Conservation (phyloP, 2,888 invertebrate genomes). For the Drosophila formosana region DNA sequence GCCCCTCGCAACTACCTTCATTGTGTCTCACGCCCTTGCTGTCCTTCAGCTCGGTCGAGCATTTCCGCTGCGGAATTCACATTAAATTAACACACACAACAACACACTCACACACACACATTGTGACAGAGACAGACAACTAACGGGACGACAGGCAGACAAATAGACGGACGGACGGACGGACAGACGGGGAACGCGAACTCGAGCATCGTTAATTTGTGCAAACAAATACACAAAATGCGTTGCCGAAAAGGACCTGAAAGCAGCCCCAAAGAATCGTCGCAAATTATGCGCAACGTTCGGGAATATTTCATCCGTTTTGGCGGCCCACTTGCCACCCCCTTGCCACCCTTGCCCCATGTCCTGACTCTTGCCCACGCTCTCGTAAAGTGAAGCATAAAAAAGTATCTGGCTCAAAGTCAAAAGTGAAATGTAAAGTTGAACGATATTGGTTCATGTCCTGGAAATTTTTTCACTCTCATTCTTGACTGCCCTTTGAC, state of each 20-base stretch:
- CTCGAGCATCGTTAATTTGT: constrained; percentile 76
- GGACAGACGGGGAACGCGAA: constrained; percentile 31
- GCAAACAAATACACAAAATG: constrained; percentile 65
- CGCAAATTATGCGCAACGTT: constrained; percentile 63
- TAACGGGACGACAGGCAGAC: neutral
- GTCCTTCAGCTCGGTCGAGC: constrained; percentile 51
- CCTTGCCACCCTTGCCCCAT: no score
- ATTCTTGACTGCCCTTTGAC: neutral
- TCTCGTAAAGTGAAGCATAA: constrained; percentile 17
- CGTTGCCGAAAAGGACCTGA: constrained; percentile 25
- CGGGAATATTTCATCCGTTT: constrained; percentile 22
- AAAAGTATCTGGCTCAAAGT: constrained; percentile 43
- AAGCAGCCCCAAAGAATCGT: constrained; percentile 36
- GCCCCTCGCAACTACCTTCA: neutral
- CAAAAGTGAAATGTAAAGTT: constrained; percentile 62
- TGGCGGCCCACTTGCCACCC: neutral
- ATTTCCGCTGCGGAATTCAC: constrained; percentile 77
- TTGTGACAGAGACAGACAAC: constrained; percentile 9
- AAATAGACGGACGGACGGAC: constrained; percentile 25
- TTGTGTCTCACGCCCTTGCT: constrained; percentile 42
- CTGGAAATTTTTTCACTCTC: constrained; percentile 22
- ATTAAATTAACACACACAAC: constrained; percentile 68
- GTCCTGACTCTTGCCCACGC: neutral
- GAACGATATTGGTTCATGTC: constrained; percentile 32
- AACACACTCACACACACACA: constrained; percentile 40